Conservation (phyloP, 2,113 vertebrate genomes). For the Rhadina sibilatrix region DNA sequence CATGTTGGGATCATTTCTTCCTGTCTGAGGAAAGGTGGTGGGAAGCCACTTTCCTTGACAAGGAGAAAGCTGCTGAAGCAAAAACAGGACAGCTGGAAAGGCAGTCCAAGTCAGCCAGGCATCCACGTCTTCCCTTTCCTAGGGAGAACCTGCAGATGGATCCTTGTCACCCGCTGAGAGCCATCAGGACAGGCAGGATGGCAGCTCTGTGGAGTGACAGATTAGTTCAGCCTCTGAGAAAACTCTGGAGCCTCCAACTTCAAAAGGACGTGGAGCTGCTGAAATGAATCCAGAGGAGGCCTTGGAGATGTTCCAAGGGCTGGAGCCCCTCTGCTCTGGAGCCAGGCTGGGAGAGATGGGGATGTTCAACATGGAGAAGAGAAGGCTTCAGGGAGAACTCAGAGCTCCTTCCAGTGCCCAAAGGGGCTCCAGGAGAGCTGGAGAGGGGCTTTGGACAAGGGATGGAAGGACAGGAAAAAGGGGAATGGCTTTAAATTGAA, state of each 20-base stretch:
- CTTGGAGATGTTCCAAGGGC: neutral
- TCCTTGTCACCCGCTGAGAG: neutral
- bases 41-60: neutral
- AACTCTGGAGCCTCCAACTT: neutral
- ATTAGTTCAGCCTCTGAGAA: neutral
- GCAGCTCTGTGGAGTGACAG: neutral
- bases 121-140: neutral
- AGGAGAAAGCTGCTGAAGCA: neutral
- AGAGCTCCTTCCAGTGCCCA: neutral
- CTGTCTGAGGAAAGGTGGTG: constrained; percentile 37
- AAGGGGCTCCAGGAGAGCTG: neutral
- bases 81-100: constrained; percentile 6
- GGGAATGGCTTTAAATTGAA: neutral
- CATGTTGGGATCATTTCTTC: constrained; percentile 24
- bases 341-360: neutral
- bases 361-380: accelerated
- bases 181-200: neutral
- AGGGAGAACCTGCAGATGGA: neutral
- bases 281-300: neutral
- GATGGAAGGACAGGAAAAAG: accelerated
- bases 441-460: neutral
- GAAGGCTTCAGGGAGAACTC: neutral
- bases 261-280: neutral
- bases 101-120: neutral
- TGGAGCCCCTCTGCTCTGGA: neutral